Conservation (phyloP, 2,113 vertebrate species). For the Henicopernis longicauda region DNA sequence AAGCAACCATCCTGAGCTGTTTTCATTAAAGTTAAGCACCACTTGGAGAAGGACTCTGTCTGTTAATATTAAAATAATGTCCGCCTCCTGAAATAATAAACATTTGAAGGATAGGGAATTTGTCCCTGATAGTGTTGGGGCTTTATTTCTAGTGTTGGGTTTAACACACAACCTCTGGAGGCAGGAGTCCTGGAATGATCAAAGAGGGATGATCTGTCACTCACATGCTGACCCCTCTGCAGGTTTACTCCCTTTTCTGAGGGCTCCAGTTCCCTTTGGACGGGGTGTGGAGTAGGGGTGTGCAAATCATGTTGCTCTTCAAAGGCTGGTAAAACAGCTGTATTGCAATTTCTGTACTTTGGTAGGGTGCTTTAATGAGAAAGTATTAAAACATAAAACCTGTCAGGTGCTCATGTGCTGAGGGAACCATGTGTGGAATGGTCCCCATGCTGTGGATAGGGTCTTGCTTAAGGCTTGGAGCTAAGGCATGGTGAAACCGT, state of each 20-base stretch:
- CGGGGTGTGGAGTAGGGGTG: neutral
- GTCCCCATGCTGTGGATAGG: fast-evolving
- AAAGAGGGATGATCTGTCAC: fast-evolving
- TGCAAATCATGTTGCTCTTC: neutral
- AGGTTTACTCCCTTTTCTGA: neutral
- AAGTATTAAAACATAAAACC: neutral
- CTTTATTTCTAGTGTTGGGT: neutral
- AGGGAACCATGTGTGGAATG: neutral
- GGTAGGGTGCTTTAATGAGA: neutral
- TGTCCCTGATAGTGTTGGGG: neutral
- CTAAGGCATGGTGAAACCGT: neutral
- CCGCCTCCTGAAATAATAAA: neutral
- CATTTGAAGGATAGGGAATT: neutral
- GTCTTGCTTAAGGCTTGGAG: neutral
- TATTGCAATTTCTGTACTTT: fast-evolving
- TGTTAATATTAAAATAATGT: neutral
- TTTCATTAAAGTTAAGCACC: neutral
- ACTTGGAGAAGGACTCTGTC: neutral
- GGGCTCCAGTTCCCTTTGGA: neutral
- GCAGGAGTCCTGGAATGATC: neutral
- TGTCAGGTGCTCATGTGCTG: neutral
- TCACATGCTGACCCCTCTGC: fast-evolving
- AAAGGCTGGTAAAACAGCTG: neutral
- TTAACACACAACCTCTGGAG: fast-evolving
- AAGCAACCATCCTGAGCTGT: neutral